phyloP scores from a whole-genome alignment of 2,797 vertebrate genomes.

The Pteronotus mesoamericanus region DNA sequence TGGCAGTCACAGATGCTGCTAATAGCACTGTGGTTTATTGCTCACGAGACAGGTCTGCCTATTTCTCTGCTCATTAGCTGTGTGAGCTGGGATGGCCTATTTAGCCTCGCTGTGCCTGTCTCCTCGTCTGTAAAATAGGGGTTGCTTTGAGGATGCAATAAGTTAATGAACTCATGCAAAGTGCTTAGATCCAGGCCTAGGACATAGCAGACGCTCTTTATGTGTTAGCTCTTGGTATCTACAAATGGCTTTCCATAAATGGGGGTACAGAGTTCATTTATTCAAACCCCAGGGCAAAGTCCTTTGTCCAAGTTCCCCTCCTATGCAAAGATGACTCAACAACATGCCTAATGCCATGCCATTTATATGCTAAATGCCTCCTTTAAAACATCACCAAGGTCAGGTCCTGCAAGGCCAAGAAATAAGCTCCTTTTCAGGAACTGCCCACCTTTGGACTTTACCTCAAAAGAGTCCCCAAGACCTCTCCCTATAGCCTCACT shows the following conservation, averaged over 20 bases:
- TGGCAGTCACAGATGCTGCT: background rate
- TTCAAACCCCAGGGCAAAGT: background rate
- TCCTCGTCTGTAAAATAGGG: background rate
- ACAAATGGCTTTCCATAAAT: background rate
- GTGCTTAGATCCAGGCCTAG: background rate
- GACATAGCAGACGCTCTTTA: background rate
- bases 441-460: background rate
- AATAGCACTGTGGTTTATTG: background rate
- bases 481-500: background rate
- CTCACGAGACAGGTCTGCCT: background rate
- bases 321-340: background rate
- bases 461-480: background rate
- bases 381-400: constrained; percentile 25
- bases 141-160: background rate
- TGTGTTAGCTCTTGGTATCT: background rate
- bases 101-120: background rate
- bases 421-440: constrained; percentile 16
- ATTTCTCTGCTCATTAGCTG: background rate
- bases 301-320: background rate
- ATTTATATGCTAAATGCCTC: constrained; percentile 11
- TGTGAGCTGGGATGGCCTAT: background rate
- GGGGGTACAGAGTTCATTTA: background rate
- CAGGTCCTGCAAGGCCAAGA: background rate
- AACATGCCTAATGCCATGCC: background rate
- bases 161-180: background rate